Conservation (phyloP, 2,797 vertebrate species). For the Rhynchotus rufescens region DNA sequence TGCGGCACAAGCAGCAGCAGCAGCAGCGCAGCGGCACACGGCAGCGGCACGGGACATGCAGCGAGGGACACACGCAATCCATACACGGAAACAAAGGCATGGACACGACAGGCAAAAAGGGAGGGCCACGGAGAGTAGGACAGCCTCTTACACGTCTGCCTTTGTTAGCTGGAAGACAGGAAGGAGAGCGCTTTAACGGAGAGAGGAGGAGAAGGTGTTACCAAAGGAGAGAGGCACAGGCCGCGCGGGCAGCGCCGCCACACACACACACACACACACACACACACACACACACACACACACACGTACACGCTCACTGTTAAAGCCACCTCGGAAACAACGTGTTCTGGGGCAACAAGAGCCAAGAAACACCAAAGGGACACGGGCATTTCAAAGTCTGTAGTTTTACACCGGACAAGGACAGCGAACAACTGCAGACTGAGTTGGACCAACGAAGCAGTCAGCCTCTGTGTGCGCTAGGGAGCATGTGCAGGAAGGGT, state of each 20-base stretch:
- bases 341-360: not conserved
- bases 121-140: slow-evolving; percentile 75
- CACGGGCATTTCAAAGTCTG: not conserved
- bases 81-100: slow-evolving; percentile 74
- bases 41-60: slow-evolving; percentile 77
- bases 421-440: not conserved
- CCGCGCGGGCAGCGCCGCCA: not conserved
- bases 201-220: slow-evolving; percentile 85
- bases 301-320: not conserved
- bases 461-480: not conserved
- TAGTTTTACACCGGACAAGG: not conserved
- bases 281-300: slow-evolving; percentile 48
- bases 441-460: not conserved
- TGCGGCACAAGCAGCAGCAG: slow-evolving; percentile 59
- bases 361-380: not conserved
- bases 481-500: not conserved
- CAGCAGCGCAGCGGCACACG: slow-evolving; percentile 1
- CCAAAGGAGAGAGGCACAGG: slow-evolving; percentile 64
- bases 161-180: slow-evolving; percentile 95
- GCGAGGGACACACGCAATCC: slow-evolving; percentile 38
- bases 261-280: slow-evolving; percentile 58
- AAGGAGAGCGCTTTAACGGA: slow-evolving; percentile 93
- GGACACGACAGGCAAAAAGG: slow-evolving; percentile 79
- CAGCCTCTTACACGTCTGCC: slow-evolving; percentile 97
- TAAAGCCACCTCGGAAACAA: not conserved